Evolutionary conservation across 2,888 invertebrate species (phyloP), one percentile per base, ranked within the genome.

Genomic region (Trichogramma evanescens): DNA sequence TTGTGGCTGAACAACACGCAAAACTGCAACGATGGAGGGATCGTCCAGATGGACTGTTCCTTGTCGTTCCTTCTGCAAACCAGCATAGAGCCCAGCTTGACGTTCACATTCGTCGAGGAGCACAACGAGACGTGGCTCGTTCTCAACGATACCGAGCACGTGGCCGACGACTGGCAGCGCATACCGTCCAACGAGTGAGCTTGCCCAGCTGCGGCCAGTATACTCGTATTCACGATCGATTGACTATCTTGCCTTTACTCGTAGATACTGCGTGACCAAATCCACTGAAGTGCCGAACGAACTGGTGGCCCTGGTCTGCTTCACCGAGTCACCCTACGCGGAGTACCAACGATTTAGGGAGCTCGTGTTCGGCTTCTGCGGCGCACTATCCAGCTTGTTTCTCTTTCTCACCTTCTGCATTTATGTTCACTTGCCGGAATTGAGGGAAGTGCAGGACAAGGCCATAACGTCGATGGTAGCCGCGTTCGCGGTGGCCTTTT

Each of bases 371-470:
- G 71, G 73, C 7, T 56, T 64, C 38, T 66, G 71, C 40, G 67
- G 70, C 58, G 75, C 82, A 3, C 73, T 83, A n/a, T 85, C 86
- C 1, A 81, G 84, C 1, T 68, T 82, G 38, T 88, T 87, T 68
- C 78, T 88, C 0, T 67, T 83, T 6, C 70, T 81, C 7, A 88
- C 88, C 0, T 76, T 86, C 42, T 72, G 80, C 0, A 82, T 88
- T 4, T 89, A 88, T 72, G 71, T 79, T 50, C 78, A 81, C 53
- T 73, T 88, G 39, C 86, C 86, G 5, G 82, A 84, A 70, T 74
- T 88, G 69, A 80, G 87, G 56, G 83, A 84, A 62, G 78, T 86
- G 10, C 83, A 88, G 79, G 88, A 87, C 45, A 79, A 84, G 67
- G 84, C 86, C 66, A 84, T 86, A 71, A 82, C 87, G 77, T 82